Evolutionary conservation across 2,888 invertebrate species (phyloP).

Genomic region (Sabatieria punctata): DNA sequence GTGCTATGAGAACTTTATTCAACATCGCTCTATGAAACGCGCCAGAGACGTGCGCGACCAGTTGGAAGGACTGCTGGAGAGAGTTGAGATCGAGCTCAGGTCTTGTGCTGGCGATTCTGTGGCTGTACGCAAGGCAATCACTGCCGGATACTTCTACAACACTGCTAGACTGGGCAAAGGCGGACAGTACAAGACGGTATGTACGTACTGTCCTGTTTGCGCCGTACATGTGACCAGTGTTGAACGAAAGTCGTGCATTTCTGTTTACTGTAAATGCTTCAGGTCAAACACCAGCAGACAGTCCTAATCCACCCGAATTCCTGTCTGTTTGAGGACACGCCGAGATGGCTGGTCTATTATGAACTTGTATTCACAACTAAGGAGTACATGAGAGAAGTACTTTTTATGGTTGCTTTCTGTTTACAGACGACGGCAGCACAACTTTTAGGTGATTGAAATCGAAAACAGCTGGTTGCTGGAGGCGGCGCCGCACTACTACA

Average conservation of each 20-base stretch:
- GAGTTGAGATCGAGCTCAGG: conserved; percentile 87
- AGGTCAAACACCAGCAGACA: conserved; percentile 95
- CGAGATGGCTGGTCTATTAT: conserved; percentile 89
- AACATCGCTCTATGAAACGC: conserved; percentile 84
- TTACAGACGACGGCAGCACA: too few species aligned
- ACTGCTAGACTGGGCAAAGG: conserved; percentile 76
- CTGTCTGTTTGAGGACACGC: conserved; percentile 81
- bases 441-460: conserved; percentile 70
- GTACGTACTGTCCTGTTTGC: too few species aligned
- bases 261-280: too few species aligned
- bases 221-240: too few species aligned
- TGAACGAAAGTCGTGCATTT: too few species aligned
- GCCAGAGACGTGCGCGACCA: conserved; percentile 53
- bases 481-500: conserved; percentile 97
- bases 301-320: conserved; percentile 96
- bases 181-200: conserved; percentile 87
- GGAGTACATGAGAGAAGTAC: conserved; percentile 99
- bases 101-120: conserved; percentile 64
- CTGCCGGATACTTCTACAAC: conserved; percentile 96
- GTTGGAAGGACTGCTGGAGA: conserved; percentile 75
- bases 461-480: conserved; percentile 94
- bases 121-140: conserved; percentile 79
- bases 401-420: too few species aligned
- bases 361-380: conserved; percentile 96
- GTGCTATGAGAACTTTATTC: conserved; percentile 98